Percentiles rank a stretch among this genome's conserved stretches.
These are phyloP conservation scores for Anolis apletophallus DNA, from an alignment of 2,797 vertebrate species.

Conservation along the genomic window DNA sequence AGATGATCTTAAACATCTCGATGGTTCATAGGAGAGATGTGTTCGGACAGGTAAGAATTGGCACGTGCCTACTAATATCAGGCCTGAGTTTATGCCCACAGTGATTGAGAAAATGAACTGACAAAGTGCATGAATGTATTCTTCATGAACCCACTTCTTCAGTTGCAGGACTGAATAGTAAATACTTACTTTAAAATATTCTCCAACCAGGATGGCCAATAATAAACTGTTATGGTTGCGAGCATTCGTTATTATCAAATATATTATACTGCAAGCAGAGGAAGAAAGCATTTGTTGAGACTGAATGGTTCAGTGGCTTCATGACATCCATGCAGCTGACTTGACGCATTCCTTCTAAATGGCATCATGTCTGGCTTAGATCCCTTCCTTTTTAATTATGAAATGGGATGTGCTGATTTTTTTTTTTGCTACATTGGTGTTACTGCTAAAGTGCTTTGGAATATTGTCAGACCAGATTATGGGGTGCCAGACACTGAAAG, in stretches of 20 bases:
- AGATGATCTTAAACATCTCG: no score
- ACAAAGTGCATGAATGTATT: no score
- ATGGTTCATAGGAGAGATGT: no score
- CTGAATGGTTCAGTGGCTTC: constrained; percentile 24
- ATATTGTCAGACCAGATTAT: constrained; percentile 4
- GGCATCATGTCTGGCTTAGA: constrained; percentile 18
- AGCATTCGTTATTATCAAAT: background rate
- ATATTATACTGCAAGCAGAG: background rate
- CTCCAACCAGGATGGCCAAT: background rate
- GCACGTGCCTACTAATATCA: no score
- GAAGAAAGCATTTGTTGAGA: constrained; percentile 20
- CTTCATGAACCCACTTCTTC: no score
- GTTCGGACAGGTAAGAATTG: no score
- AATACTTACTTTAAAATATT: background rate
- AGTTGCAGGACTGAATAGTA: background rate
- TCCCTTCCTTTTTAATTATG: background rate
- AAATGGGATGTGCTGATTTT: background rate
- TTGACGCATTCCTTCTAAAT: constrained; percentile 25
- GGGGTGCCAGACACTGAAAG: background rate
- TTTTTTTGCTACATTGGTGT: background rate
- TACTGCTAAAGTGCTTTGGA: background rate
- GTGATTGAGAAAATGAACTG: no score
- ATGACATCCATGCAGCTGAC: constrained; percentile 16
- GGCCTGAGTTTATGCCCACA: no score
- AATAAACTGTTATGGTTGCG: background rate